Evolutionary conservation across 2,888 invertebrate species (phyloP).

Genomic region (Bembecia ichneumoniformis): DNA sequence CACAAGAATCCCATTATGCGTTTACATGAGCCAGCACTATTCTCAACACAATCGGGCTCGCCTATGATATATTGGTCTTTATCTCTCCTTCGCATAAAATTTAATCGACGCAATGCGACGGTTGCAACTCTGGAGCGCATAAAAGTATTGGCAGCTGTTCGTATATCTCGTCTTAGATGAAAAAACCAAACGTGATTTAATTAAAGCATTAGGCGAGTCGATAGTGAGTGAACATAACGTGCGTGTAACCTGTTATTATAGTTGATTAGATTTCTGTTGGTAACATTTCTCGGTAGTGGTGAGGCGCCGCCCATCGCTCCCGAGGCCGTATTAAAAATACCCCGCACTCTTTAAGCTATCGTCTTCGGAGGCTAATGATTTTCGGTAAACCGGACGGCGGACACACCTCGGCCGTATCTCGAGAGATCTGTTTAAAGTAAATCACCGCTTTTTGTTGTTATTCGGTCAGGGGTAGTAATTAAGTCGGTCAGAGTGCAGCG

Average conservation of each 20-base stretch:
- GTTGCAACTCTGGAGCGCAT: slow-evolving; percentile 4
- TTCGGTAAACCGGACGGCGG: slow-evolving; percentile 67
- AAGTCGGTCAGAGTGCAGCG: slow-evolving; percentile 71
- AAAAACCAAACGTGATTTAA: slow-evolving; percentile 66
- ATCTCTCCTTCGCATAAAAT: slow-evolving; percentile 23
- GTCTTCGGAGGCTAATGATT: slow-evolving; percentile 67
- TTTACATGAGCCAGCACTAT: slow-evolving; percentile 27
- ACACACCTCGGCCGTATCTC: slow-evolving; percentile 55
- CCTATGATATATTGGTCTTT: slow-evolving; percentile 58
- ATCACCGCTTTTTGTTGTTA: slow-evolving; percentile 62
- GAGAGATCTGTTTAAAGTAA: slow-evolving; percentile 63
- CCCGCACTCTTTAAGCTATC: slow-evolving; percentile 56
- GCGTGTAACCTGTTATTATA: slow-evolving; percentile 70
- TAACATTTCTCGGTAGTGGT: slow-evolving; percentile 71
- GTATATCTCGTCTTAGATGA: slow-evolving; percentile 34
- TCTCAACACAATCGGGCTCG: slow-evolving; percentile 38
- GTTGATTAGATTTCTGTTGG: slow-evolving; percentile 72
- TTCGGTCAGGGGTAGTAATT: slow-evolving; percentile 65
- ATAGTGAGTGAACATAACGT: slow-evolving; percentile 64
- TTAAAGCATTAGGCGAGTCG: slow-evolving; percentile 61
- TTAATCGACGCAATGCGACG: slow-evolving; percentile 1
- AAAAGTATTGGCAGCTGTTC: slow-evolving; percentile 44
- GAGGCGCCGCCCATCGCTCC: slow-evolving; percentile 68
- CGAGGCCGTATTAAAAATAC: slow-evolving; percentile 66
- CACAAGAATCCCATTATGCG: slow-evolving; percentile 47